Evolutionary conservation across 1,140 invertebrate genomes (phyloP).

Genomic region (Drosophila triauraria): DNA sequence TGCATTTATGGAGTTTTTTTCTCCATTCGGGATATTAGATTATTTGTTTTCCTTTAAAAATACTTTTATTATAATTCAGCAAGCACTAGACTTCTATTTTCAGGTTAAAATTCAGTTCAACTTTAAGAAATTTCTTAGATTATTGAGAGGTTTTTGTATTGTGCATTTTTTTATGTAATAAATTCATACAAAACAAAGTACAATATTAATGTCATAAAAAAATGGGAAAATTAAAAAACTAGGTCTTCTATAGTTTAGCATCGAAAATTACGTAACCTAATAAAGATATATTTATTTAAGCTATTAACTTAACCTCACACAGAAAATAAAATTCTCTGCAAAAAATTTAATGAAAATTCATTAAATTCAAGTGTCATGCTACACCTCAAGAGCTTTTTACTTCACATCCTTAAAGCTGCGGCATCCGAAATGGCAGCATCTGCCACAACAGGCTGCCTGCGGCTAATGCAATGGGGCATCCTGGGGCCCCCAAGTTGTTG

Average conservation of each 20-base stretch:
- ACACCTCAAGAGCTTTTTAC: not conserved
- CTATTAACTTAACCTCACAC: no score
- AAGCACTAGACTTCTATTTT: not conserved
- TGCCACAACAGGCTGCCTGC: slow-evolving; percentile 47
- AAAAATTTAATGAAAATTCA: not conserved
- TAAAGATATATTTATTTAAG: no score
- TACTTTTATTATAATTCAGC: not conserved
- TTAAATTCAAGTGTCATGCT: not conserved
- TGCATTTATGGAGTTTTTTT: slow-evolving; percentile 3
- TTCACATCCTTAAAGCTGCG: slow-evolving; percentile 13
- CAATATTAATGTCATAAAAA: not conserved
- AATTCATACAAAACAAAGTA: not conserved
- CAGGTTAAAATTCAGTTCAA: not conserved
- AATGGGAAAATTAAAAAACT: no score
- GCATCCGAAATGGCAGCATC: slow-evolving; percentile 30
- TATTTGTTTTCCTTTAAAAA: not conserved
- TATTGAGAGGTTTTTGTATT: not conserved
- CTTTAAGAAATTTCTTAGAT: not conserved
- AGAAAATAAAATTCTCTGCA: no score
- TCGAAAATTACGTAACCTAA: no score
- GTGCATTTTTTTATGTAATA: not conserved
- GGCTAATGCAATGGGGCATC: slow-evolving; percentile 48
- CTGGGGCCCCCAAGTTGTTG: slow-evolving; percentile 23
- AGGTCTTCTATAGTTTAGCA: no score
- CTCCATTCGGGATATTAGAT: no score